Evolutionary conservation across 2,797 vertebrate species (phyloP).

Genomic region (Micropoecilia bifurca): DNA sequence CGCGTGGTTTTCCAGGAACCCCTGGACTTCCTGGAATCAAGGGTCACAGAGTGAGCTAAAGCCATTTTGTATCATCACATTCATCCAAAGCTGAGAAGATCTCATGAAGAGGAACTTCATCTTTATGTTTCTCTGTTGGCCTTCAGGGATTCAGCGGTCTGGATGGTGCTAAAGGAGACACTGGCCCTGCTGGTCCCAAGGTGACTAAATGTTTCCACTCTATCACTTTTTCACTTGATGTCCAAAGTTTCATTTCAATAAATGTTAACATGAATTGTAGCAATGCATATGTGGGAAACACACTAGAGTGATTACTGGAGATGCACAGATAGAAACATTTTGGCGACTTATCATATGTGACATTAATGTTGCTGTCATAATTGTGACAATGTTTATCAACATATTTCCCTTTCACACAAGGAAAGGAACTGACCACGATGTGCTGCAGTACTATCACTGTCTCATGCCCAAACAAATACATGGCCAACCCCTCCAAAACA

Average conservation of each 20-base stretch:
- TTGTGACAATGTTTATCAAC: neutral
- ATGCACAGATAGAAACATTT: neutral
- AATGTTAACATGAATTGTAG: neutral
- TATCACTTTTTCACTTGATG: neutral
- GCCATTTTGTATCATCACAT: neutral
- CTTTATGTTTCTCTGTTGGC: conserved; percentile 10
- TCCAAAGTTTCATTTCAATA: neutral
- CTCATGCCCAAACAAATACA: neutral
- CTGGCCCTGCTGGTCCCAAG: conserved; percentile 95
- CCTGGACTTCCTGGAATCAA: conserved; percentile 98
- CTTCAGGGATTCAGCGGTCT: conserved; percentile 95
- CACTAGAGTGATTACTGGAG: neutral
- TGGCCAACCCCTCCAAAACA: neutral
- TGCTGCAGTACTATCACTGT: too few relatives aligned
- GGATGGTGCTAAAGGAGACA: conserved; percentile 96
- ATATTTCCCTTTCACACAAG: neutral
- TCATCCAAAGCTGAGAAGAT: neutral
- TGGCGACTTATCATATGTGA: neutral
- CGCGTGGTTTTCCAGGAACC: conserved; percentile 97
- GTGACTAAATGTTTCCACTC: conserved; percentile 65
- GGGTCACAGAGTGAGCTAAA: conserved; percentile 95
- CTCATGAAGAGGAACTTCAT: neutral
- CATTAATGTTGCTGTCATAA: neutral
- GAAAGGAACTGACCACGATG: too few relatives aligned
- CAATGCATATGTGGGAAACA: neutral